Conservation (phyloP, 2,888 invertebrate genomes). For the Criorhina ranunculi region DNA sequence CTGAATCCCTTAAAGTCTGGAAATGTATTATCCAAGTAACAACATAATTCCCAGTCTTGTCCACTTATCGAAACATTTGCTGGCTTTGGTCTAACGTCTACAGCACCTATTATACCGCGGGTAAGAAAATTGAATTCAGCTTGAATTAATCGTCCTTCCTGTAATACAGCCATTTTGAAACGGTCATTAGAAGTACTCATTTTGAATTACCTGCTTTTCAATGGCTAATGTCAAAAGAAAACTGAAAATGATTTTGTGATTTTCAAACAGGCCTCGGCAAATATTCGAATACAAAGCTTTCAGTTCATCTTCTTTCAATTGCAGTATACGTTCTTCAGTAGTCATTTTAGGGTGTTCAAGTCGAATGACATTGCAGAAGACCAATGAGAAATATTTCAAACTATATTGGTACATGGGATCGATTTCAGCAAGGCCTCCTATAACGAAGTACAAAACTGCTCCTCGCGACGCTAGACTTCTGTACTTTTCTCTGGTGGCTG, state of each 20-base stretch:
- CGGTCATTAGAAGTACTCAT: not conserved
- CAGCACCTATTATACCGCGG: conserved; percentile 89
- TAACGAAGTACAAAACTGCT: conserved; percentile 95
- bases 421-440: conserved; percentile 93
- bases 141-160: conserved; percentile 86
- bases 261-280: conserved; percentile 95
- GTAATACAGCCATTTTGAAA: conserved; percentile 10
- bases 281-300: conserved; percentile 93
- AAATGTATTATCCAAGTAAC: conserved; percentile 88
- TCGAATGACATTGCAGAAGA: conserved; percentile 93
- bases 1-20: conserved; percentile 86
- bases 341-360: conserved; percentile 89
- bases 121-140: conserved; percentile 92
- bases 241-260: conserved; percentile 95
- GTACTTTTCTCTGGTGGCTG: conserved; percentile 94
- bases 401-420: conserved; percentile 99
- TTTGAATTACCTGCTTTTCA: conserved; percentile 85
- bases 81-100: conserved; percentile 87
- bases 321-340: conserved; percentile 88
- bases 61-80: conserved; percentile 85
- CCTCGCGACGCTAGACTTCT: conserved; percentile 94
- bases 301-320: conserved; percentile 91
- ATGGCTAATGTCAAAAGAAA: conserved; percentile 93
- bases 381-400: conserved; percentile 92
- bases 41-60: conserved; percentile 88